Evolutionary conservation across 2,888 invertebrate genomes (phyloP), one percentile per base, ranked within the genome.

Genomic region (Apamea sordens): DNA sequence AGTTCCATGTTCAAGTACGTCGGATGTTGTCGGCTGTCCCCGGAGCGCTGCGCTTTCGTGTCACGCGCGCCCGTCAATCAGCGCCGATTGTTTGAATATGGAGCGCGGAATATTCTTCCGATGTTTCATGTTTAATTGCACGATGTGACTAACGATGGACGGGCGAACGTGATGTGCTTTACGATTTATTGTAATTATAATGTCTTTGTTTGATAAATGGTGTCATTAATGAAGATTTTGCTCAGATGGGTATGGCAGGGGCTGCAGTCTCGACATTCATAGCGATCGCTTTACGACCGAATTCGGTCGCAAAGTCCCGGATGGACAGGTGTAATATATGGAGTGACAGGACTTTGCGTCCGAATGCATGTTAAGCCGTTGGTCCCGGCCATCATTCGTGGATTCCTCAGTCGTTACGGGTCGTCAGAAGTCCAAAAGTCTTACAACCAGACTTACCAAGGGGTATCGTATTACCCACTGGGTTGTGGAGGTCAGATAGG

Each of bases 1-100:
- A 74, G 67, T 82, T 79, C 75, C 64, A 83, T 80, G 76, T 86
- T 86, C 68, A 77, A 86, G 77, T 73, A 83, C 61, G 65, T 81
- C 85, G 86, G 84, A 86, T 80, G 85, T 83, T 77, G 83, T 77
- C 85, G 76, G 77, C 13, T 41, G 74, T 84, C 32, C 64, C 74
- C 73, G 75, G 77, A 76, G 68, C 47, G 63, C 65, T 77, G 73
- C 67, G 84, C 77, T 80, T 76, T 88, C 75, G 76, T 79, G 86
- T 86, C 88, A 88, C 86, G 85, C 81, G 83, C 83, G 81, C 15
- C 76, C 67, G 73, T 83, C 88, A 88, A 88, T 88, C 87, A 88
- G 72, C 50, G 11, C 61, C 73, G 56, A 81, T 88, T 88, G 87
- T 88, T 88, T 85, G 76, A 85, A 86, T 79, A 80, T 85, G 71